Evolutionary conservation across 2,888 invertebrate genomes (phyloP).

Genomic region (Druceiella hillmani): DNA sequence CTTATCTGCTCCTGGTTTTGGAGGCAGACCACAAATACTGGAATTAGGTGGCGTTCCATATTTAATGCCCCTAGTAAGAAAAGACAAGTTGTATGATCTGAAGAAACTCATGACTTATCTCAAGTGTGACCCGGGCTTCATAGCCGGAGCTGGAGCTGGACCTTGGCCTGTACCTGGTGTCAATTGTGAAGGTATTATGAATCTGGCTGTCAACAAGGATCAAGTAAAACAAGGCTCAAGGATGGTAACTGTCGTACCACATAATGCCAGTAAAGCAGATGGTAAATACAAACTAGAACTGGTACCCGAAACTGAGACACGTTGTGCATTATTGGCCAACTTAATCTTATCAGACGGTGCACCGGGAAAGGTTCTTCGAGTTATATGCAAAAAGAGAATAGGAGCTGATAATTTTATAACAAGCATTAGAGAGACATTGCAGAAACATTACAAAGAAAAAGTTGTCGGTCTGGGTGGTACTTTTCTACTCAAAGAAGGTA

Average conservation of each 20-base stretch:
- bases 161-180: slow-evolving; percentile 74
- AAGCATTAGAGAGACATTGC: slow-evolving; percentile 68
- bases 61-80: slow-evolving; percentile 67
- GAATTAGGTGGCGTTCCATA: slow-evolving; percentile 85
- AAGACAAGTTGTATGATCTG: slow-evolving; percentile 72
- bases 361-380: slow-evolving; percentile 61
- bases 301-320: slow-evolving; percentile 64
- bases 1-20: slow-evolving; percentile 62
- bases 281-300: slow-evolving; percentile 56
- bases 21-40: slow-evolving; percentile 62
- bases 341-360: slow-evolving; percentile 68
- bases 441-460: slow-evolving; percentile 60
- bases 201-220: slow-evolving; percentile 57
- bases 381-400: slow-evolving; percentile 66
- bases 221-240: slow-evolving; percentile 63
- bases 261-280: slow-evolving; percentile 40
- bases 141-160: slow-evolving; percentile 91
- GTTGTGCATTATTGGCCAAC: slow-evolving; percentile 79
- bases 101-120: slow-evolving; percentile 50
- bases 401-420: slow-evolving; percentile 74
- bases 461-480: slow-evolving; percentile 72
- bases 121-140: slow-evolving; percentile 52
- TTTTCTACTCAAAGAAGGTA: slow-evolving; percentile 78
- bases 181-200: slow-evolving; percentile 86
- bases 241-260: slow-evolving; percentile 61